Conservation (phyloP, 2,113 vertebrate species). For the Crotalus viridis region DNA sequence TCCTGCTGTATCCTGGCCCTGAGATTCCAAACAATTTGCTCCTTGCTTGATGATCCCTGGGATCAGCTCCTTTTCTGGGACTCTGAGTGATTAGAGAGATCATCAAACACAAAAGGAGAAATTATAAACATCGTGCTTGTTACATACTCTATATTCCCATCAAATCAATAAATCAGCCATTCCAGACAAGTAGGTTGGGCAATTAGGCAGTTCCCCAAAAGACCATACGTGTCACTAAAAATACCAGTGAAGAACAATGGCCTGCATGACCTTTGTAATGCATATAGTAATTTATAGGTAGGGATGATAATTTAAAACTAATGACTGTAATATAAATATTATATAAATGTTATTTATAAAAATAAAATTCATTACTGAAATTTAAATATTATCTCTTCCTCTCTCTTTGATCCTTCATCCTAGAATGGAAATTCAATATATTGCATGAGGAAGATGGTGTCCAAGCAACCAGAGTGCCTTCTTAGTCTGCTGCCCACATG, state of each 20-base stretch:
- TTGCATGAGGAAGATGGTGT: background rate
- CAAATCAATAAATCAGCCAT: background rate
- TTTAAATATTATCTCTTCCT: background rate
- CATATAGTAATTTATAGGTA: background rate
- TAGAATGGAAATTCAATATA: background rate
- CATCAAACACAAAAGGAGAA: slow-evolving; percentile 9
- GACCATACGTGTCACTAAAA: background rate
- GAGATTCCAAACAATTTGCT: slow-evolving; percentile 84
- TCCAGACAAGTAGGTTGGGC: background rate
- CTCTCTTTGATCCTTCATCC: background rate
- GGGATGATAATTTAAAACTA: background rate
- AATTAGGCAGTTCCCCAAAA: background rate
- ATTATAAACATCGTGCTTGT: background rate
- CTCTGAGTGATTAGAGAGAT: slow-evolving; percentile 67
- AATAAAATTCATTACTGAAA: background rate
- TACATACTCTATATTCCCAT: background rate
- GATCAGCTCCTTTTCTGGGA: slow-evolving; percentile 88
- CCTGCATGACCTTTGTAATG: background rate
- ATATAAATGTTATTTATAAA: background rate
- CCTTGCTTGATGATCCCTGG: slow-evolving; percentile 88
- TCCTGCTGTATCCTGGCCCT: slow-evolving; percentile 76
- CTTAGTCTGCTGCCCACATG: background rate
- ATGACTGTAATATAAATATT: background rate
- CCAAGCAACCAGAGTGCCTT: too few relatives aligned
- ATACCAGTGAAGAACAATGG: background rate